A percentile compares a stretch with the other conserved stretches of the same genome.
Conservation (phyloP, 2,113 vertebrate species). For the Haliaeetus leucogaster region DNA sequence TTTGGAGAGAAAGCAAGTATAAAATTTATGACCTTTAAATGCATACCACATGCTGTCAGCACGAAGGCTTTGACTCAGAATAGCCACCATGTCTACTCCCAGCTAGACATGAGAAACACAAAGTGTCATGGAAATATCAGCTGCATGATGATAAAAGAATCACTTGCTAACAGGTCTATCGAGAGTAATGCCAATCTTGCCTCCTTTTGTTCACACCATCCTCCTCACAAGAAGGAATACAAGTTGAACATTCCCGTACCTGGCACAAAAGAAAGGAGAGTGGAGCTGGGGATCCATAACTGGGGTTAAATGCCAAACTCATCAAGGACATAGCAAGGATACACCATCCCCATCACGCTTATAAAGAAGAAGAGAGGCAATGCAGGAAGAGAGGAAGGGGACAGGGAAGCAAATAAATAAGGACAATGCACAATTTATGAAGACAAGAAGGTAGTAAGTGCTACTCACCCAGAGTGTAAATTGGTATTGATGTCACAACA, state of each 20-base stretch:
- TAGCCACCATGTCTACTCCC: neutral
- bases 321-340: neutral
- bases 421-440: slow-evolving; percentile 65
- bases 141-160: neutral
- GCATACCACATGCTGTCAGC: neutral
- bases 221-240: neutral
- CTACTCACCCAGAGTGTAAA: slow-evolving; percentile 59
- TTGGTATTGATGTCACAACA: slow-evolving; percentile 66
- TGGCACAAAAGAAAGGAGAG: neutral
- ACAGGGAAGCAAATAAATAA: slow-evolving; percentile 58
- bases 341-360: neutral
- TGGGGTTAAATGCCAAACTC: neutral
- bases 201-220: neutral
- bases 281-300: neutral
- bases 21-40: neutral
- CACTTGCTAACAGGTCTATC: neutral
- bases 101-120: neutral
- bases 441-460: slow-evolving; percentile 66
- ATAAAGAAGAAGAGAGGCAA: neutral
- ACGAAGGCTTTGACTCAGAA: neutral
- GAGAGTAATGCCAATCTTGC: neutral
- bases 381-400: neutral
- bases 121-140: neutral
- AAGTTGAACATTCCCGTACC: neutral
- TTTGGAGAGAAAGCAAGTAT: neutral